Percentiles rank a stretch among this genome's conserved stretches.
Conservation (phyloP, 1,140 invertebrate genomes). For the fruit fly (Drosophila melanogaster) region DNA sequence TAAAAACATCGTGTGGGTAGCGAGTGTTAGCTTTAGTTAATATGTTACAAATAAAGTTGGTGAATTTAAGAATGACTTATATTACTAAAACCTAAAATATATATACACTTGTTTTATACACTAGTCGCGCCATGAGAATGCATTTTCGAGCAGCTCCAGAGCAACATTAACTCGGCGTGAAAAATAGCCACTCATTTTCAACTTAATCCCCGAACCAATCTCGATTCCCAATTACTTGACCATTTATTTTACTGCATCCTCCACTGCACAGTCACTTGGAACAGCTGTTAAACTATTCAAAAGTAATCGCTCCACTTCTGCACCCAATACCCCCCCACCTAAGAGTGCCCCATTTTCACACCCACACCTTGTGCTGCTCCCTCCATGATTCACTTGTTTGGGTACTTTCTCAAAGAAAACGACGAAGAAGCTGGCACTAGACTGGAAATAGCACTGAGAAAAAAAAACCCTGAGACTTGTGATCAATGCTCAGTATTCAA, state of each 20-base stretch:
- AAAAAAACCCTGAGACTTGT: neutral
- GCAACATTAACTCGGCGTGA: constrained; percentile 7
- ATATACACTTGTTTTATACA: neutral
- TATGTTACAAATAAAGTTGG: neutral
- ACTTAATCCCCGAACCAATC: constrained; percentile 44
- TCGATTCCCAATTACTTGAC: constrained; percentile 48
- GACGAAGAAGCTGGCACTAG: constrained; percentile 18
- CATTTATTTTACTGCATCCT: constrained; percentile 48
- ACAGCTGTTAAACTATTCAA: constrained; percentile 50
- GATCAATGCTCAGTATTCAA: neutral
- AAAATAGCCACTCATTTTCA: constrained; percentile 45
- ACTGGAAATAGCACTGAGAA: neutral
- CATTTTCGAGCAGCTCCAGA: neutral
- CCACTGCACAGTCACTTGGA: constrained; percentile 33
- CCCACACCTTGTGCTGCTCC: constrained; percentile 5
- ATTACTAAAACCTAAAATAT: too few species aligned
- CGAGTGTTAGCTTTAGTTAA: neutral
- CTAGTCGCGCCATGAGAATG: constrained; percentile 5
- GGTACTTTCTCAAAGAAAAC: constrained; percentile 63
- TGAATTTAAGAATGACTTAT: too few species aligned
- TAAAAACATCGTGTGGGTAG: neutral
- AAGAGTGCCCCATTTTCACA: neutral
- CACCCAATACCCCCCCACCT: neutral
- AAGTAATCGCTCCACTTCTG: constrained; percentile 49
- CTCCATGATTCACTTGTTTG: constrained; percentile 55